Evolutionary conservation across 2,888 invertebrate genomes (phyloP).

Genomic region (Apoda limacodes): DNA sequence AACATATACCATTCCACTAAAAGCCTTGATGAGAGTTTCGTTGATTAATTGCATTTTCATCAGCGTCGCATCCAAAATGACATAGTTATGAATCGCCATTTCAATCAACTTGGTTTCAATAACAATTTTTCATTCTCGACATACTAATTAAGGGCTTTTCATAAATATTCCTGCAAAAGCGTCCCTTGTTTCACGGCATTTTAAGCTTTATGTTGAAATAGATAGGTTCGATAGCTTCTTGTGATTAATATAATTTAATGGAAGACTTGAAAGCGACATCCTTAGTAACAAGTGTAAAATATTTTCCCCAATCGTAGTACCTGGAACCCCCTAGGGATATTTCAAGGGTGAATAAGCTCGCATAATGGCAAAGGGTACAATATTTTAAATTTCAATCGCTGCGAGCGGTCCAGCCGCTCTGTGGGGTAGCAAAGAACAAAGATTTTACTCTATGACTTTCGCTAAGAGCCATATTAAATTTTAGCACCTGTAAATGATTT

Average conservation of each 20-base stretch:
- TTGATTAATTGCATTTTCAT: constrained; percentile 62
- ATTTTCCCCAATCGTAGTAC: constrained; percentile 69
- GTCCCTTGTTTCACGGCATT: constrained; percentile 16
- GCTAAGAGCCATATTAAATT: no score
- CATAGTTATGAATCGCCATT: constrained; percentile 65
- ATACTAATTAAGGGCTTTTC: constrained; percentile 67
- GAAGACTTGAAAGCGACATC: constrained; percentile 59
- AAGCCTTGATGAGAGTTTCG: constrained; percentile 33
- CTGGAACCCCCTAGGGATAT: constrained; percentile 69
- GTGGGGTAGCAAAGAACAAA: constrained; percentile 56
- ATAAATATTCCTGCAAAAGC: constrained; percentile 49
- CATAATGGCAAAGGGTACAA: constrained; percentile 71
- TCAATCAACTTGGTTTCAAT: constrained; percentile 66
- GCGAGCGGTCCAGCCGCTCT: constrained; percentile 58
- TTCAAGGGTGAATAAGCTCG: constrained; percentile 71
- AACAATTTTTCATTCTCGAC: constrained; percentile 69
- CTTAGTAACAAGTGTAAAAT: constrained; percentile 70
- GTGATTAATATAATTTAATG: constrained; percentile 29
- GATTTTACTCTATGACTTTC: constrained; percentile 59
- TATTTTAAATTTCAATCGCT: constrained; percentile 72
- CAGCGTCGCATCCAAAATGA: constrained; percentile 61
- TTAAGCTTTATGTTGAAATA: constrained; percentile 28
- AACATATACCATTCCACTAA: constrained; percentile 37
- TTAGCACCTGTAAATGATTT: no score
- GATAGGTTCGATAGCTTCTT: constrained; percentile 29